Percentiles rank a stretch among this genome's conserved stretches.
These are phyloP conservation scores for Diogma glabrata DNA, from an alignment of 2,888 invertebrate species.

Conservation along the genomic window DNA sequence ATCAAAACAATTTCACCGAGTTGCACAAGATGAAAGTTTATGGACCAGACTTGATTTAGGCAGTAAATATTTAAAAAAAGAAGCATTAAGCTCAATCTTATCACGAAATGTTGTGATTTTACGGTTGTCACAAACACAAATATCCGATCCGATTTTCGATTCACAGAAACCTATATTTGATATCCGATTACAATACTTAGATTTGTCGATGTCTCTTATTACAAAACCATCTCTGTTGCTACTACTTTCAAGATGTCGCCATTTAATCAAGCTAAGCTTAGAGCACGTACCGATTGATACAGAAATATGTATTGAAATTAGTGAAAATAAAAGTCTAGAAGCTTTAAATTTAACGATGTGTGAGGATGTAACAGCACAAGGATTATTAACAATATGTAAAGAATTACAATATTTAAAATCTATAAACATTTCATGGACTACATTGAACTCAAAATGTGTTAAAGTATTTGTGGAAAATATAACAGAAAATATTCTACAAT, in stretches of 20 bases:
- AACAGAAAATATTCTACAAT: conserved; percentile 51
- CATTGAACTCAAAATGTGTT: conserved; percentile 47
- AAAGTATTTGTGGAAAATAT: conserved; percentile 47
- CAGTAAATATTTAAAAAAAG: conserved; percentile 50
- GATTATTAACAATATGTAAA: conserved; percentile 48
- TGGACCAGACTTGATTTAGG: conserved; percentile 79
- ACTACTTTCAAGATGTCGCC: conserved; percentile 52
- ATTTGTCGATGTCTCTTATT: conserved; percentile 70
- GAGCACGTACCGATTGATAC: conserved; percentile 62
- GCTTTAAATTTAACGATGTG: conserved; percentile 78
- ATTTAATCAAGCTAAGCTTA: conserved; percentile 69
- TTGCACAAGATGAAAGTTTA: conserved; percentile 71
- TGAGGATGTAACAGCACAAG: conserved; percentile 52
- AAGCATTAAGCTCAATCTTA: conserved; percentile 63
- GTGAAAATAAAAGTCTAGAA: conserved; percentile 55
- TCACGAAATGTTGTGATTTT: conserved; percentile 65
- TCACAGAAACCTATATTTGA: conserved; percentile 35
- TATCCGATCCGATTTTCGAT: conserved; percentile 41
- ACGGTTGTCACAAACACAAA: conserved; percentile 62
- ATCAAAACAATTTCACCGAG: conserved; percentile 65
- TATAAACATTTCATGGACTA: conserved; percentile 76
- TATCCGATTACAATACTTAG: conserved; percentile 66
- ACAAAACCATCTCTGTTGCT: conserved; percentile 43
- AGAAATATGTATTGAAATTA: conserved; percentile 53
- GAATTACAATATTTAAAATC: conserved; percentile 40